Conservation (phyloP, 2,888 invertebrate species). For the Meghimatium bilineatum region DNA sequence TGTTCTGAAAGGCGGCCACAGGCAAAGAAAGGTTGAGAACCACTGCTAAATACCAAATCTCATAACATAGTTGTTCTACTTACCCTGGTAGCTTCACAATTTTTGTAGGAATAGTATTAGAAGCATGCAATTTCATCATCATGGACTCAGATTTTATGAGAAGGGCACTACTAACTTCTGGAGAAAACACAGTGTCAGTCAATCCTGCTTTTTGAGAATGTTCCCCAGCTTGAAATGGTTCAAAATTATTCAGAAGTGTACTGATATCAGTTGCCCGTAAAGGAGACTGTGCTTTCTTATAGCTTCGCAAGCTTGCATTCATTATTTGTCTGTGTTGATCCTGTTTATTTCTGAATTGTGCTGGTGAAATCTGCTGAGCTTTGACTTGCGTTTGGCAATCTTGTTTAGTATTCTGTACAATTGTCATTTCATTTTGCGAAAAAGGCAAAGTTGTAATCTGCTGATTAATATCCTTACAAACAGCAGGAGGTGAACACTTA, state of each 20-base stretch:
- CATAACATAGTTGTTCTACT: neutral
- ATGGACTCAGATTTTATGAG: constrained; percentile 24
- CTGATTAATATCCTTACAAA: constrained; percentile 36
- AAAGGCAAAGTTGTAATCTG: constrained; percentile 27
- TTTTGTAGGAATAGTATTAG: neutral
- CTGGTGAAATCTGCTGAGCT: neutral
- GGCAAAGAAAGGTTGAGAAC: no score
- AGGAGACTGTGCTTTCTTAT: neutral
- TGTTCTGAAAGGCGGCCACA: no score
- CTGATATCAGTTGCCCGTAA: neutral
- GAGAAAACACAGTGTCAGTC: neutral
- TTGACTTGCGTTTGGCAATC: neutral
- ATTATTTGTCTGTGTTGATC: constrained; percentile 29
- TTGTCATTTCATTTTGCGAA: constrained; percentile 13
- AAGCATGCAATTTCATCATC: constrained; percentile 36
- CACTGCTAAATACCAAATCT: neutral
- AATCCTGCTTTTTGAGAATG: constrained; percentile 7
- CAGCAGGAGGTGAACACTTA: constrained; percentile 44
- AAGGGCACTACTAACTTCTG: constrained; percentile 1
- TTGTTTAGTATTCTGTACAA: constrained; percentile 15
- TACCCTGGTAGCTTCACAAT: constrained; percentile 11
- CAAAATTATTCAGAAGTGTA: neutral
- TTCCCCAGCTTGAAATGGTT: neutral
- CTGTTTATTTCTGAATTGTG: constrained; percentile 25
- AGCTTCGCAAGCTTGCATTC: constrained; percentile 14